These are phyloP conservation scores for Melanotaenia maccullochi DNA, from an alignment of 2,797 vertebrate species.

Conservation along the genomic window DNA sequence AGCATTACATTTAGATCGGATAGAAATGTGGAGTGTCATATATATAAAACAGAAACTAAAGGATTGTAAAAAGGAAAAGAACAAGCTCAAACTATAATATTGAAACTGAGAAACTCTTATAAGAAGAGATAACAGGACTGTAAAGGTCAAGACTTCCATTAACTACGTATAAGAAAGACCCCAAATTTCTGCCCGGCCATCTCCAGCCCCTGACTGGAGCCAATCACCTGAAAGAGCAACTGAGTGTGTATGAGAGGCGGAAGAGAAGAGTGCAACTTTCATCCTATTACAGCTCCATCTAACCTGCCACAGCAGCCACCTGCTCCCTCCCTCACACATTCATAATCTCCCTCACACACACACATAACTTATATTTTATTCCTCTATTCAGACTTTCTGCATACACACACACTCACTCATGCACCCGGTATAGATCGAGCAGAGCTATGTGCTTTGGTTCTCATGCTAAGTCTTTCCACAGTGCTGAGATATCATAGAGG, in stretches of 20 bases:
- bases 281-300: slow-evolving; percentile 76
- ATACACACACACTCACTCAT: not conserved
- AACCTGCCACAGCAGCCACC: slow-evolving; percentile 69
- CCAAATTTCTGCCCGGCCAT: slow-evolving; percentile 18
- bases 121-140: slow-evolving; percentile 27
- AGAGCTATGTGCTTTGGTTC: slow-evolving; percentile 53
- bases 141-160: slow-evolving; percentile 54
- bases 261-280: slow-evolving; percentile 65
- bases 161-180: slow-evolving; percentile 40
- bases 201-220: slow-evolving; percentile 34
- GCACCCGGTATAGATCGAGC: slow-evolving; percentile 25
- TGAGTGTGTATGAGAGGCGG: slow-evolving; percentile 41
- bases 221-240: slow-evolving; percentile 56
- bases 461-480: slow-evolving; percentile 65
- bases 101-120: not conserved
- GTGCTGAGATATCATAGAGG: slow-evolving; percentile 52
- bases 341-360: slow-evolving; percentile 24
- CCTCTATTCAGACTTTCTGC: slow-evolving; percentile 23
- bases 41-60: not conserved
- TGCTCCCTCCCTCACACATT: slow-evolving; percentile 66
- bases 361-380: slow-evolving; percentile 24
- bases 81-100: not conserved
- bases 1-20: not conserved
- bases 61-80: not conserved
- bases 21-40: not conserved